A percentile compares a stretch with the other conserved stretches of the same genome.
Conservation (phyloP, 2,888 invertebrate genomes). For the Tubiluchus corallicola region DNA sequence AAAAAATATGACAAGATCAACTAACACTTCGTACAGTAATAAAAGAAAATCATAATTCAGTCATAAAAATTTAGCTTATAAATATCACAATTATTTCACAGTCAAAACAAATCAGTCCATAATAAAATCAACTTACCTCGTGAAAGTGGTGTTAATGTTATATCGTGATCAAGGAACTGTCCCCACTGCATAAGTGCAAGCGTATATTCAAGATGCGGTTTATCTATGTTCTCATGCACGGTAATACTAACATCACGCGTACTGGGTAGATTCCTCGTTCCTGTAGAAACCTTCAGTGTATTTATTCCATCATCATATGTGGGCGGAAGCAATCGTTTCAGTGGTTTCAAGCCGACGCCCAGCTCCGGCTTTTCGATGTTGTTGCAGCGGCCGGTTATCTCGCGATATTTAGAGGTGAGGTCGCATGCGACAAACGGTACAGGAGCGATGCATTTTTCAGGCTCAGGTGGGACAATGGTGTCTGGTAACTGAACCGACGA, state of each 20-base stretch:
- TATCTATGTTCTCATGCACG: conserved; percentile 50
- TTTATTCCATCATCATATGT: conserved; percentile 63
- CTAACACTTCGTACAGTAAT: no score
- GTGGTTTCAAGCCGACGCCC: conserved; percentile 63
- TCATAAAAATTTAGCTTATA: no score
- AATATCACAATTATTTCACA: no score
- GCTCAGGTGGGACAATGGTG: not conserved
- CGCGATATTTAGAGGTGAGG: conserved; percentile 41
- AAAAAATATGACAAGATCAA: no score
- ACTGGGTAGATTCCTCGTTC: conserved; percentile 18
- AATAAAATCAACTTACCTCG: no score
- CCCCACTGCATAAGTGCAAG: conserved; percentile 89
- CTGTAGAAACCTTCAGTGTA: no score
- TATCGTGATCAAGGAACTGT: conserved; percentile 79
- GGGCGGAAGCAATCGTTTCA: conserved; percentile 57
- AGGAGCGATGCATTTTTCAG: not conserved
- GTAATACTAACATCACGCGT: conserved; percentile 19
- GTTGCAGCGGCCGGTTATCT: conserved; percentile 74
- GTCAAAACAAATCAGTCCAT: no score
- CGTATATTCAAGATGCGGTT: conserved; percentile 66
- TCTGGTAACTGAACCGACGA: not conserved
- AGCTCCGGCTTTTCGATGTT: conserved; percentile 53
- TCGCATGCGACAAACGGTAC: conserved; percentile 18
- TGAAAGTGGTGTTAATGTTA: conserved; percentile 73
- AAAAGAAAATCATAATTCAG: no score